phyloP scores from a whole-genome alignment of 1,140 invertebrate genomes.

The Parasteatoda tepidariorum region DNA sequence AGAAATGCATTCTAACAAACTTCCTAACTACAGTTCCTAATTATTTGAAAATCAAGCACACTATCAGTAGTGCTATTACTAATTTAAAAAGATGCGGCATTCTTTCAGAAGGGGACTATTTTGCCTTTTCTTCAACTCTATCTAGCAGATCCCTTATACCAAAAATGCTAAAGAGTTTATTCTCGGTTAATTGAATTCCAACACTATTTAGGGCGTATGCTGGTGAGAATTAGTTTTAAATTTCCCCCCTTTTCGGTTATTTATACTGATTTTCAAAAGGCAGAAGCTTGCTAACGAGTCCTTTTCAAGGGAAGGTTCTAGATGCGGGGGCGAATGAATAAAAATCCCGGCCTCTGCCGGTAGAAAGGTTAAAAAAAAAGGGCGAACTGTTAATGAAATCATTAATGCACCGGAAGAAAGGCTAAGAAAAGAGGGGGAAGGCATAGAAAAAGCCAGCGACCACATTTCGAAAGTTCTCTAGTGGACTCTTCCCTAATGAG shows the following conservation, averaged over 20 bases:
- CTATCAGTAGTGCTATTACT: not conserved
- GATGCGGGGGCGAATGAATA: conserved; percentile 28
- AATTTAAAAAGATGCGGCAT: not conserved
- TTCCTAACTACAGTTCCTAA: too few relatives aligned
- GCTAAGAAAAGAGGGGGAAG: conserved; percentile 47
- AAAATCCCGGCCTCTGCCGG: conserved; percentile 40
- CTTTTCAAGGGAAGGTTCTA: conserved; percentile 29
- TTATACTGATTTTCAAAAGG: conserved; percentile 59
- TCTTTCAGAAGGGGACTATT: not conserved
- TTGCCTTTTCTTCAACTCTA: not conserved
- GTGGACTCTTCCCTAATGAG: conserved; percentile 53
- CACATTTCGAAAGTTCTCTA: conserved; percentile 52
- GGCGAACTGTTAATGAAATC: conserved; percentile 58
- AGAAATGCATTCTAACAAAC: too few relatives aligned
- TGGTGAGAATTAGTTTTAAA: conserved; percentile 59
- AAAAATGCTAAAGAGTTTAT: conserved; percentile 46
- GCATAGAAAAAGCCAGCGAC: conserved; percentile 46
- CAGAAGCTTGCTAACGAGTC: conserved; percentile 44
- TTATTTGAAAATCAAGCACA: too few relatives aligned
- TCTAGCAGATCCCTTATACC: conserved; percentile 11
- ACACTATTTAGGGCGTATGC: conserved; percentile 55
- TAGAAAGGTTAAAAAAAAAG: conserved; percentile 44
- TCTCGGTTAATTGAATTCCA: conserved; percentile 56
- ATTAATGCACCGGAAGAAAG: conserved; percentile 59
- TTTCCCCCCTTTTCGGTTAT: conserved; percentile 46